Conservation (phyloP, 2,113 vertebrate genomes). For the Electrona antarctica region DNA sequence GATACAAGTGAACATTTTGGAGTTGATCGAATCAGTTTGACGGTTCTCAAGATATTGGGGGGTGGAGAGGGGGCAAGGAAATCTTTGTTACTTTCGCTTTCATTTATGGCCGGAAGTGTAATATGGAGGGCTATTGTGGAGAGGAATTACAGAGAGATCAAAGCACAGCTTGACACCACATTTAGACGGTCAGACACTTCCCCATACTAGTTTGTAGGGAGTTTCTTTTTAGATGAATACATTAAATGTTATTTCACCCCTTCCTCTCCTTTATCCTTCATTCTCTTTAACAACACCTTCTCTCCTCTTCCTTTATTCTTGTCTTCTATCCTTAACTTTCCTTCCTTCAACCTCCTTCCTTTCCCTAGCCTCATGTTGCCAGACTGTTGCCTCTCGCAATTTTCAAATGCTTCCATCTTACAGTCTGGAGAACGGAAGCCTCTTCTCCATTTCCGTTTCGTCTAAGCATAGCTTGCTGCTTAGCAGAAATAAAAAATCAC, state of each 20-base stretch:
- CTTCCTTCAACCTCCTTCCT: not conserved
- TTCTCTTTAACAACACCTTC: not conserved
- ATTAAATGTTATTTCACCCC: constrained; percentile 15
- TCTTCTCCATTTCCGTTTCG: too few relatives aligned
- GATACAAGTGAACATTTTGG: too few relatives aligned
- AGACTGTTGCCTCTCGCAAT: too few relatives aligned
- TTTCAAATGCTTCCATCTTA: too few relatives aligned
- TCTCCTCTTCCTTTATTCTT: constrained; percentile 17
- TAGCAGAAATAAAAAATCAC: too few relatives aligned
- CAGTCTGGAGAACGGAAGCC: too few relatives aligned
- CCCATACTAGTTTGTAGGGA: constrained; percentile 12
- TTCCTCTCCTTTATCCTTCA: not conserved
- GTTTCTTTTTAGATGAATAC: constrained; percentile 28
- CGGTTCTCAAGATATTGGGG: too few relatives aligned
- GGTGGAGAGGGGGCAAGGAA: too few relatives aligned
- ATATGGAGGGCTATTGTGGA: constrained; percentile 36
- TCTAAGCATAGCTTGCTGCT: too few relatives aligned
- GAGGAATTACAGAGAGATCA: constrained; percentile 38
- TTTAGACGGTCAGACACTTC: constrained; percentile 32
- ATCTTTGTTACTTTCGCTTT: too few relatives aligned
- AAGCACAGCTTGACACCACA: constrained; percentile 33
- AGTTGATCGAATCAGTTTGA: too few relatives aligned
- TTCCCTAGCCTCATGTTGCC: too few relatives aligned
- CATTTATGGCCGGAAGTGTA: not conserved
- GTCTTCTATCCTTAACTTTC: not conserved